Conservation (phyloP, 2,113 vertebrate species). For the Megaceryle maxima region DNA sequence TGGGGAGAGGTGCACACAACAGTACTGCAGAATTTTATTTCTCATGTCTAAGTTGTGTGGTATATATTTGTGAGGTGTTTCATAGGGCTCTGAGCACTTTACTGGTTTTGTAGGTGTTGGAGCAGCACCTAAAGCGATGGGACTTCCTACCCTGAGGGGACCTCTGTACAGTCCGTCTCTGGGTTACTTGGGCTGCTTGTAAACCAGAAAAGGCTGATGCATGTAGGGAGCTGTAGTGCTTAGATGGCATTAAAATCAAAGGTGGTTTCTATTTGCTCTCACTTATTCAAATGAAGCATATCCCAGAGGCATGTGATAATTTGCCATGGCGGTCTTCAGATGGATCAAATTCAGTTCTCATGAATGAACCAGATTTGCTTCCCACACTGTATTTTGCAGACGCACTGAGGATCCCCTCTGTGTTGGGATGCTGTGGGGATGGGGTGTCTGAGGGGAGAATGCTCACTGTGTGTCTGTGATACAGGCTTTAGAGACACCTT, state of each 20-base stretch:
- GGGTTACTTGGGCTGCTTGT: not conserved
- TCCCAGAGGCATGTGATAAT: not conserved
- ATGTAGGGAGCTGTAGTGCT: not conserved
- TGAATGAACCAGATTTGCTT: not conserved
- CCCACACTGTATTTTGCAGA: not conserved
- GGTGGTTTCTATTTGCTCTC: not conserved
- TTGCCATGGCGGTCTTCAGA: not conserved
- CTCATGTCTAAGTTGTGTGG: not conserved
- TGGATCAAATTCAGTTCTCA: not conserved
- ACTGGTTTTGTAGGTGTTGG: not conserved
- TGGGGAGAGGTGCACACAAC: not conserved
- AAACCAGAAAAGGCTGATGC: not conserved
- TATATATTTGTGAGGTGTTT: not conserved
- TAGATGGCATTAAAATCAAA: not conserved
- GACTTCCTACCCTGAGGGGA: not conserved
- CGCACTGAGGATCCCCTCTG: not conserved
- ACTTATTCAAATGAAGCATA: not conserved
- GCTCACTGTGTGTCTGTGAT: fast-evolving
- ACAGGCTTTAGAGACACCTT: not conserved
- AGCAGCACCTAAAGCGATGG: not conserved
- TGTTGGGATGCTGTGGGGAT: not conserved
- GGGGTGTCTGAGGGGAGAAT: not conserved
- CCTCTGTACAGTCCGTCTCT: not conserved
- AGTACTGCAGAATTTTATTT: not conserved
- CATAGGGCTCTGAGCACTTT: not conserved